phyloP scores from a whole-genome alignment of 2,113 vertebrate species.

The Anguilla japonica region DNA sequence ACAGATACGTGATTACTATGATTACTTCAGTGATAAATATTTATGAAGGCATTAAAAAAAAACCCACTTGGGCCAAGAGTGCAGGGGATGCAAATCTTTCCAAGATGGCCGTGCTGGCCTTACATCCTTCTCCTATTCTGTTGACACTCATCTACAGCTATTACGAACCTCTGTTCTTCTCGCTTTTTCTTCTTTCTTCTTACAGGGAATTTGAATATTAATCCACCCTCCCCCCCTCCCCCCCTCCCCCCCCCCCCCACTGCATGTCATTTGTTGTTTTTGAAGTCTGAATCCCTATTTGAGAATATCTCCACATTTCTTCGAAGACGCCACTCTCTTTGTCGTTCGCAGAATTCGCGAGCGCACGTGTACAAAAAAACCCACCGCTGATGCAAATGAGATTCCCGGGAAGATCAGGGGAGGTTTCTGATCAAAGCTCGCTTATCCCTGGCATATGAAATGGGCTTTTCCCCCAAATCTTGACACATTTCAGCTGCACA shows the following conservation, averaged over 20 bases:
- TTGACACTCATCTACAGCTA: constrained; percentile 51
- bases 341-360: constrained; percentile 20
- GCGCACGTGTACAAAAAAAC: not conserved
- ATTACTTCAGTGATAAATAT: constrained; percentile 61
- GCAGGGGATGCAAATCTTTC: constrained; percentile 23
- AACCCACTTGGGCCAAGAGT: constrained; percentile 5
- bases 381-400: not conserved
- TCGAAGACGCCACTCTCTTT: constrained; percentile 26
- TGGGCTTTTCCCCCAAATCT: constrained; percentile 1
- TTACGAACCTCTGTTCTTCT: constrained; percentile 54
- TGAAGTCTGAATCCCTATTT: not conserved
- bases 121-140: constrained; percentile 34
- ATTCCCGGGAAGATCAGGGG: not conserved
- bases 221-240: not conserved
- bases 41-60: constrained; percentile 59
- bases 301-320: constrained; percentile 18
- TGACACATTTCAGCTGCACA: constrained; percentile 16
- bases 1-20: constrained; percentile 47
- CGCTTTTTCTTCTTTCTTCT: constrained; percentile 48
- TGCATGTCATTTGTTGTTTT: constrained; percentile 26
- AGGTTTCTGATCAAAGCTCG: constrained; percentile 60
- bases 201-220: constrained; percentile 34
- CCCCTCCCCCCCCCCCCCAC: not conserved
- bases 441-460: constrained; percentile 24
- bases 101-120: constrained; percentile 56